phyloP scores from a whole-genome alignment of 2,888 invertebrate species.

The Heliconius hortense region DNA sequence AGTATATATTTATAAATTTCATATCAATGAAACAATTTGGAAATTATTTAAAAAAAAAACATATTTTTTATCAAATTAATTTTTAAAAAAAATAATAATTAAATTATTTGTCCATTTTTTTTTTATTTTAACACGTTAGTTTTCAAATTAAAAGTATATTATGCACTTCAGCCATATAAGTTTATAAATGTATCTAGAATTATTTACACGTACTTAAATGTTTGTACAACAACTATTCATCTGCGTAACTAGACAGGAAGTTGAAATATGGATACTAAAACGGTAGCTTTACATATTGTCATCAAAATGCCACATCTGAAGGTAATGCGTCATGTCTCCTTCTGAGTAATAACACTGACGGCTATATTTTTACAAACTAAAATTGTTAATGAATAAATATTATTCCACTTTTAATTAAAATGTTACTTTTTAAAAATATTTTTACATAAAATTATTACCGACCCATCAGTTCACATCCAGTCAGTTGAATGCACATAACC shows the following conservation, averaged over 20 bases:
- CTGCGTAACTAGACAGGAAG: slow-evolving; percentile 8
- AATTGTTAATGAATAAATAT: background rate
- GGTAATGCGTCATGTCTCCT: slow-evolving; percentile 3
- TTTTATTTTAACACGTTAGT: background rate
- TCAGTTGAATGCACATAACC: background rate
- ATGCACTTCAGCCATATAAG: background rate
- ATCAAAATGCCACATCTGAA: background rate
- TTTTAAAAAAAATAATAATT: background rate
- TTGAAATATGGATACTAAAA: slow-evolving; percentile 10
- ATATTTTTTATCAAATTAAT: too few species aligned
- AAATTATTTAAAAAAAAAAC: too few species aligned
- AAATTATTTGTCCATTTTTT: background rate
- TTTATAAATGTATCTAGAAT: background rate
- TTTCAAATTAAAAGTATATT: background rate
- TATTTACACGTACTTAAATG: background rate
- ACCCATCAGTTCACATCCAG: background rate
- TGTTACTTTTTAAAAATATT: background rate
- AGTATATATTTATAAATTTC: background rate
- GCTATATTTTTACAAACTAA: background rate
- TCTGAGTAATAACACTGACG: background rate
- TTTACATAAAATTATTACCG: background rate
- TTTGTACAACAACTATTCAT: background rate
- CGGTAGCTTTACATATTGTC: slow-evolving; percentile 15
- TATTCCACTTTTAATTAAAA: background rate
- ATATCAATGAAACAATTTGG: too few species aligned